Evolutionary conservation across 2,888 invertebrate genomes (phyloP), one percentile per base, ranked within the genome.

Genomic region (Tetragonisca angustula): DNA sequence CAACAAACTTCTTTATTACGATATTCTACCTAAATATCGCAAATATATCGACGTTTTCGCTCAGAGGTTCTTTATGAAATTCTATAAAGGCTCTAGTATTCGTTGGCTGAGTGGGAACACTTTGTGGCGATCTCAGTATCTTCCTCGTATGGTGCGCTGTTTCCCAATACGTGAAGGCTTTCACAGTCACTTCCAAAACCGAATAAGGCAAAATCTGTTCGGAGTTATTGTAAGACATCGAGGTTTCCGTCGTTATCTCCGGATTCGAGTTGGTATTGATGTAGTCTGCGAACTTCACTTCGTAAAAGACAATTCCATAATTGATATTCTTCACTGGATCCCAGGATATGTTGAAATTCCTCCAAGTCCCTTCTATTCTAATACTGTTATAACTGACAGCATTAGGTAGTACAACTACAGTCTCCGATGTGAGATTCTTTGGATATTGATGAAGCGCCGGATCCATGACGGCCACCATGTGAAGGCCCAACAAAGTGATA

Each of bases 111-210:
- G 97, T 96, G 0, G 98, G 98, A 36, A 96, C 96, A 17, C 98
- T 97, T 84, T 97, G 96, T 0, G 98, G 98, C 0, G 98, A 97
- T 90, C 96, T 96, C 0, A 97, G 92, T n/a, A 95, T 95, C 0
- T 96, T 95, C 0, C 96, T 95, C 0, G 96, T 96, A 27, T 96
- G 95, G 2, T 96, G 95, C 0, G 98, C 97, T 4, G 97, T 96
- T 24, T 97, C 97, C 98, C 98, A 98, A 90, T 97, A 97, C 0
- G 98, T 98, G 92, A 97, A 97, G 2, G 98, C 97, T 56, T 97
- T 96, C 6, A 99, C 96, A 2, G 97, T 96, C 32, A 98, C 96
- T 79, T 96, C 96, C 77, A 98, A 94, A 24, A 95, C 94, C 15
- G 97, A 96, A 93, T 97, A 98, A 0, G 98, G 97, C 5, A 96